Conservation (phyloP, 2,888 invertebrate genomes). For the Cacoxenus indagator region DNA sequence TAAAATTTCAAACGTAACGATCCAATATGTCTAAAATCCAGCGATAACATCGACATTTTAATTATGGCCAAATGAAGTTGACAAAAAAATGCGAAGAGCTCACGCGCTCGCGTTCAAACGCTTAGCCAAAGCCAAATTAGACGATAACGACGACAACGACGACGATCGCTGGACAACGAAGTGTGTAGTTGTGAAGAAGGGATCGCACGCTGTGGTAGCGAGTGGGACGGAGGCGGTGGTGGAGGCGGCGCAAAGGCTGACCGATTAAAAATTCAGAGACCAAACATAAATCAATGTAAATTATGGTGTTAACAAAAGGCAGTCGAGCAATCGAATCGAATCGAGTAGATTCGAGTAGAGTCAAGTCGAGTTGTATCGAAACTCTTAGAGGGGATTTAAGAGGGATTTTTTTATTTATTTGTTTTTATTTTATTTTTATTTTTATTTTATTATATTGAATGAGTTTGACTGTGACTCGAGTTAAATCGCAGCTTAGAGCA, state of each 20-base stretch:
- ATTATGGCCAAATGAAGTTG: constrained; percentile 62
- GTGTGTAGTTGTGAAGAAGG: background rate
- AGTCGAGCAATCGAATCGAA: constrained; percentile 35
- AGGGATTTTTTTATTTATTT: too few species aligned
- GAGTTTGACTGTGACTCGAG: too few species aligned
- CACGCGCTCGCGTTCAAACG: constrained; percentile 37
- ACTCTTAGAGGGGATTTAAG: too few species aligned
- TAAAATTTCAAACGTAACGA: constrained; percentile 63
- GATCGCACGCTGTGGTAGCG: too few species aligned
- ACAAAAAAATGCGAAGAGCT: constrained; percentile 25
- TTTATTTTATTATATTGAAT: too few species aligned
- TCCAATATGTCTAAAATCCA: constrained; percentile 64
- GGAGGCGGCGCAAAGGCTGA: constrained; percentile 21
- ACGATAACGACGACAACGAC: constrained; percentile 24
- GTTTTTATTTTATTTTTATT: too few species aligned
- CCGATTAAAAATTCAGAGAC: constrained; percentile 65
- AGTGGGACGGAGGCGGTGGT: constrained; percentile 6
- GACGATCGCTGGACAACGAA: background rate
- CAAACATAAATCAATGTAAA: constrained; percentile 67
- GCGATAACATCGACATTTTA: constrained; percentile 67
- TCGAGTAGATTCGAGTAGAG: constrained; percentile 41
- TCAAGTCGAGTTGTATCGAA: constrained; percentile 24
- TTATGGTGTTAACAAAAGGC: constrained; percentile 68
- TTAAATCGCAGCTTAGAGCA: too few species aligned
- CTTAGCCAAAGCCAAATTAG: constrained; percentile 5